These are phyloP conservation scores for Procambarus clarkii DNA, from an alignment of 1,140 invertebrate species.

Conservation along the genomic window DNA sequence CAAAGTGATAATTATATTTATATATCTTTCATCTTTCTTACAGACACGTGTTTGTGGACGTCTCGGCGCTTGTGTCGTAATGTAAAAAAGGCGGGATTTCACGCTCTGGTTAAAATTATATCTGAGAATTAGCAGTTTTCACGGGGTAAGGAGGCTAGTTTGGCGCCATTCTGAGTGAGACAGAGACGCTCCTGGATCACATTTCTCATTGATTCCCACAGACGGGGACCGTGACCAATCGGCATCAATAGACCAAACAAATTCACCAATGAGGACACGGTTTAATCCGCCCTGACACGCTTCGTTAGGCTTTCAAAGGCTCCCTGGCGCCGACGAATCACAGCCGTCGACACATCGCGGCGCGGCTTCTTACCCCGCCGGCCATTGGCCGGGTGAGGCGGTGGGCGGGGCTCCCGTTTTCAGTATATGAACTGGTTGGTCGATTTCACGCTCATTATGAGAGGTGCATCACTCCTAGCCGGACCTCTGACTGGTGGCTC, in stretches of 20 bases:
- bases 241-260: conserved; percentile 56
- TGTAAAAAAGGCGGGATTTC: neutral
- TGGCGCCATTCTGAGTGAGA: neutral
- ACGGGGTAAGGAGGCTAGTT: neutral
- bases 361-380: conserved; percentile 27
- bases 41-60: neutral
- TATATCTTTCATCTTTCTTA: neutral
- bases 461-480: conserved; percentile 21
- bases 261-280: conserved; percentile 59
- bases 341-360: neutral
- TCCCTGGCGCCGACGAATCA: neutral
- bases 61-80: neutral
- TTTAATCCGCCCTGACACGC: conserved; percentile 50
- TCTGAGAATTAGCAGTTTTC: neutral
- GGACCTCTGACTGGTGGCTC: neutral
- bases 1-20: neutral
- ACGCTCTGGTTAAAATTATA: neutral
- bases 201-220: conserved; percentile 38
- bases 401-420: conserved; percentile 26
- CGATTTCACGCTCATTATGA: conserved; percentile 54
- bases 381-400: conserved; percentile 11
- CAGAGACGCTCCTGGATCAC: conserved; percentile 5
- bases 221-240: conserved; percentile 48
- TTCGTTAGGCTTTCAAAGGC: conserved; percentile 32
- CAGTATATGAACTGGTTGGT: conserved; percentile 58